These are phyloP conservation scores for Rhyacophila evoluta DNA, from an alignment of 2,888 invertebrate genomes.

Conservation along the genomic window DNA sequence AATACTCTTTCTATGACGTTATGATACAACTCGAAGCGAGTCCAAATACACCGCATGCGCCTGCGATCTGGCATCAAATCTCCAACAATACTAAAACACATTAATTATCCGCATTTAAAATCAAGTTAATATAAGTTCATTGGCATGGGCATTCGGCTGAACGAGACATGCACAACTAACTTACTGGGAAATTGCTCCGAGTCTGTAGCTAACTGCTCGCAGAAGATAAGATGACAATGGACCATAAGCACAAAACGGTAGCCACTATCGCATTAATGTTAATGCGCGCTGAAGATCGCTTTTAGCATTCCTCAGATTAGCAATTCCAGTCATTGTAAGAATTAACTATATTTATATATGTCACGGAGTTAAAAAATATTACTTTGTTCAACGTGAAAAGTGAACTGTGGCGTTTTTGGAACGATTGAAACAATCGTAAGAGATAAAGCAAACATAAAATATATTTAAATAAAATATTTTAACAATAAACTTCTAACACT, in stretches of 20 bases:
- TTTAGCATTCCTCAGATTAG: conserved; percentile 17
- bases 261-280: conserved; percentile 14
- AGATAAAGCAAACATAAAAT: background rate
- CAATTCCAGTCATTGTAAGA: background rate
- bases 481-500: no score
- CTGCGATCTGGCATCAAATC: background rate
- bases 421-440: background rate
- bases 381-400: background rate
- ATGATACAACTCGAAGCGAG: background rate
- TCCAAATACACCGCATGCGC: background rate
- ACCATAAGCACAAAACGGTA: conserved; percentile 9
- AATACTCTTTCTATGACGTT: no score
- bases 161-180: conserved; percentile 24
- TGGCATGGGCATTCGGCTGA: conserved; percentile 22
- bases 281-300: conserved; percentile 6
- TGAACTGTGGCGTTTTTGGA: background rate
- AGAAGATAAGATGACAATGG: conserved; percentile 22
- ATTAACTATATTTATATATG: background rate
- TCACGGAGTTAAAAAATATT: background rate
- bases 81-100: conserved; percentile 5
- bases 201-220: background rate
- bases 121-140: conserved; percentile 14
- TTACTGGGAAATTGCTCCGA: conserved; percentile 22
- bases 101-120: conserved; percentile 22
- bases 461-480: background rate